phyloP scores from a whole-genome alignment of 2,113 vertebrate species.

The Grus americana region DNA sequence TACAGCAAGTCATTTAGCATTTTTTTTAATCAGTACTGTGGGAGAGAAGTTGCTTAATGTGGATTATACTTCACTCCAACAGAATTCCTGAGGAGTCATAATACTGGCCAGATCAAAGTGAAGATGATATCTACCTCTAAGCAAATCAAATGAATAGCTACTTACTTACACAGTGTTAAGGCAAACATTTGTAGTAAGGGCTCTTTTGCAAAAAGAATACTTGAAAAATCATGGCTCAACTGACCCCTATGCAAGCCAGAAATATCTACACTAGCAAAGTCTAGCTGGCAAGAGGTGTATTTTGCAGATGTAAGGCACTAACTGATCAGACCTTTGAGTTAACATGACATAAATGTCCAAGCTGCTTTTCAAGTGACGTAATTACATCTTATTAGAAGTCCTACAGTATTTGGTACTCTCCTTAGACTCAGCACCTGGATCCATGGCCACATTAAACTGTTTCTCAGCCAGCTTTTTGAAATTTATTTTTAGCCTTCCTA shows the following conservation, averaged over 20 bases:
- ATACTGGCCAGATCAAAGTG: neutral
- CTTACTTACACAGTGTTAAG: neutral
- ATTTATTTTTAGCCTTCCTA: neutral
- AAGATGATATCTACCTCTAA: neutral
- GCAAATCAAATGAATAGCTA: neutral
- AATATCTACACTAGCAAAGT: neutral
- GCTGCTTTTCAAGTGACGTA: neutral
- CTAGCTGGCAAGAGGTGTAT: neutral
- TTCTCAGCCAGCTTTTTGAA: neutral
- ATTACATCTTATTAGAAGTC: neutral
- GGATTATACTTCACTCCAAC: neutral
- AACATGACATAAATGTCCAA: neutral
- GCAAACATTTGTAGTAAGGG: neutral
- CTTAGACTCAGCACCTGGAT: neutral
- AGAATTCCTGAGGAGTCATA: neutral
- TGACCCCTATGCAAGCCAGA: neutral
- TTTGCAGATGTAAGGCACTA: neutral
- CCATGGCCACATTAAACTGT: neutral
- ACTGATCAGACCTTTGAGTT: neutral
- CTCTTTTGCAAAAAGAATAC: neutral
- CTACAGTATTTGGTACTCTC: neutral
- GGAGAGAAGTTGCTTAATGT: conserved; percentile 16
- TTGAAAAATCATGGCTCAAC: neutral
- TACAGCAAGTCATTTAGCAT: neutral
- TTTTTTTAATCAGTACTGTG: neutral